These are phyloP conservation scores for Cylindroiulus punctatus DNA, from an alignment of 2,888 invertebrate species.

Conservation along the genomic window DNA sequence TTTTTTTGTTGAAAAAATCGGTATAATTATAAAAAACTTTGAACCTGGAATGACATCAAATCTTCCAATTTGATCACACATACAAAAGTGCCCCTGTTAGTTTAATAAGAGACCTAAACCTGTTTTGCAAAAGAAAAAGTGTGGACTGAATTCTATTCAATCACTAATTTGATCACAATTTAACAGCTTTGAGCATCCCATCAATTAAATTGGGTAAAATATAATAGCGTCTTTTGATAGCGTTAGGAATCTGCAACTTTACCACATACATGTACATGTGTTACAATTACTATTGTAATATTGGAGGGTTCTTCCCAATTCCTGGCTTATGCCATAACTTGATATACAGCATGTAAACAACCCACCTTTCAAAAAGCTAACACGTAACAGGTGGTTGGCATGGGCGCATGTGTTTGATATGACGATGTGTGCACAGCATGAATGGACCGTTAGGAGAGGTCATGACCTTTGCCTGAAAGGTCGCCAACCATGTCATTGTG, in stretches of 20 bases:
- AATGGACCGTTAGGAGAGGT: not conserved
- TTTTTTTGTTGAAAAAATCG: not conserved
- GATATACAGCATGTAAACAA: too few species aligned
- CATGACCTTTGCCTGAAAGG: not conserved
- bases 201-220: not conserved
- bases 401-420: conserved; percentile 6
- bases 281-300: too few species aligned
- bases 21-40: not conserved
- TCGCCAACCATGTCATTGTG: conserved; percentile 30
- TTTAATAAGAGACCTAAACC: not conserved
- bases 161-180: too few species aligned
- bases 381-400: conserved; percentile 31
- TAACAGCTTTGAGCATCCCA: not conserved
- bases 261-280: too few species aligned
- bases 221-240: too few species aligned
- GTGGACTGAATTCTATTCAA: not conserved
- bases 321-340: too few species aligned
- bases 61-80: not conserved
- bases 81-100: too few species aligned
- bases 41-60: not conserved
- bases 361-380: not conserved
- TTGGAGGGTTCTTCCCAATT: too few species aligned
- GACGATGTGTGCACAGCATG: not conserved
- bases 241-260: too few species aligned
- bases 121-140: not conserved